Base-by-base conservation (phyloP, 1,140 invertebrate species). In the Charaxes varanes region DNA sequence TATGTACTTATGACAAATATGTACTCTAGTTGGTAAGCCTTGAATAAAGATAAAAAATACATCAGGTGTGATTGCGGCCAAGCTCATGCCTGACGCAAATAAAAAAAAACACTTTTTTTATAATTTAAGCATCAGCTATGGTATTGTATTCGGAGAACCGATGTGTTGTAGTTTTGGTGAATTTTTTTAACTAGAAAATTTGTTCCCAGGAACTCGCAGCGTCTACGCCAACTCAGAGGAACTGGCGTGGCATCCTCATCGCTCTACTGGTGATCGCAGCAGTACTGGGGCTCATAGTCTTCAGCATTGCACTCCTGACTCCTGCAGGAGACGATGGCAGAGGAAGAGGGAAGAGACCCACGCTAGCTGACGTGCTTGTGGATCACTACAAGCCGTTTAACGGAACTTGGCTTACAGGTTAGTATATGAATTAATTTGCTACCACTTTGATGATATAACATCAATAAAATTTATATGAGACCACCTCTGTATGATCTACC, bases 171-270 rank as follows among this genome's bases (percentile, higher is more conserved):
- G 11, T 34, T 31, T 14, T 0, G 13, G n/a, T n/a, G n/a, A n/a
- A n/a, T n/a, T n/a, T n/a, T n/a, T n/a, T n/a, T n/a, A n/a, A n/a
- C n/a, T n/a, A n/a, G n/a, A n/a, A n/a, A n/a, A n/a, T 36, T 30
- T 30, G 2, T 41, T 53, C 50, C 7, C 84, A 94, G 93, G 93
- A 95, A 74, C 71, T 95, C 60, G 93, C 93, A 35, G 91, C 90
- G 8, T 87, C 90, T 11, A 92, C 91, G 8, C 91, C 92, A n/a
- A 92, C 89, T 40, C 90, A 93, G 61, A 85, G 92, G 23, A 97
- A 97, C 85, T 97, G 94, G 94, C 89, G 93, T 15, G 94, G 95
- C 6, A 96, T 97, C 44, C 89, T 92, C 40, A 97, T 97, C 41
- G 94, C 95, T 0, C 85, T 96, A 16, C 82, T 96, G 37, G 95